Evolutionary conservation across 2,888 invertebrate species (phyloP), one percentile per base, ranked within the genome.

Genomic region (Onchidella celtica): DNA sequence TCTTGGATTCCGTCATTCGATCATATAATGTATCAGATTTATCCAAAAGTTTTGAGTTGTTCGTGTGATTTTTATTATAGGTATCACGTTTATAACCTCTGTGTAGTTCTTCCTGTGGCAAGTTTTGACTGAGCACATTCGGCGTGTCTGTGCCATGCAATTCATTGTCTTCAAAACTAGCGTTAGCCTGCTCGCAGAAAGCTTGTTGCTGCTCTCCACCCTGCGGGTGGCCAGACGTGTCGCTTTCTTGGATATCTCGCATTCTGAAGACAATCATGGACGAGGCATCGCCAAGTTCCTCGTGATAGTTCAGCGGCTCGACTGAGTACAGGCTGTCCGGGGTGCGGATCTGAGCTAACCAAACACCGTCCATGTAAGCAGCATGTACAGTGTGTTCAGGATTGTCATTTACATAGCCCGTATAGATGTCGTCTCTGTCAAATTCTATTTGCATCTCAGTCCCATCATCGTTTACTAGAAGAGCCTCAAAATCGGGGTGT

Each of bases 281-380:
- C 3, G 3, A 32, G 6, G 14, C 3, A 11, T 29, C 21, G 2
- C 29, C 24, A 3, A n/a, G 3, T 11, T 59, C 29, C 2, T 73
- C 66, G 65, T 73, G 55, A 36, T 38, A 57, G n/a, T 27, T 24
- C 27, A 79, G 29, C 36, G 79, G 79, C 29, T 79, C 79, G 36
- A 79, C 47, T 9, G 63, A 61, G 72, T 73, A 79, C 9, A 27
- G n/a, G 29, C 69, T 38, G 3, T 75, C 59, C 1, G 27, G 27
- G 9, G 73, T 24, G 36, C 24, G 29, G 11, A 79, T 79, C 55
- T 63, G 79, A 17, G 63, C 72, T 14, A 73, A 21, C 79, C 79
- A 79, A 3, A 73, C 32, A 4, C 57, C 66, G 17, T 74, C 73
- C 17, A 57, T n/a, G 21, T 57, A n/a, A 14, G 38, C 72, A 21